Percentiles rank a stretch among this genome's conserved stretches.
These are phyloP conservation scores for Calycopis cecrops DNA, from an alignment of 1,140 invertebrate species.

Conservation along the genomic window DNA sequence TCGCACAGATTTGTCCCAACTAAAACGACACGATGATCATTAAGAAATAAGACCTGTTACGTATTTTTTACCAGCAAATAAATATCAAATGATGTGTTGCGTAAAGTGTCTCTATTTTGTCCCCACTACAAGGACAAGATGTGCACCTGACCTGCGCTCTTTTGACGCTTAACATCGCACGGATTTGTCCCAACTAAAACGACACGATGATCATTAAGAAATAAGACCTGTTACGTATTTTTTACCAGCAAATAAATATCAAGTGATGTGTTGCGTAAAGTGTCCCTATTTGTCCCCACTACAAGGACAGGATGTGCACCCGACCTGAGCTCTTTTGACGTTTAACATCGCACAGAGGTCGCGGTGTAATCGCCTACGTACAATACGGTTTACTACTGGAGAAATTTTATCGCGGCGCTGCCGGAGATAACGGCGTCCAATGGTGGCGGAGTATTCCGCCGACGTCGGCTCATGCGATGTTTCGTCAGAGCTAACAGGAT, in stretches of 20 bases:
- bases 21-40: too few species aligned
- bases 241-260: too few species aligned
- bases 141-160: too few species aligned
- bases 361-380: background rate
- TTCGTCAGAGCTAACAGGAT: slow-evolving; percentile 64
- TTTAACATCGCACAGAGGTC: background rate
- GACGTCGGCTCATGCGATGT: slow-evolving; percentile 63
- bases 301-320: background rate
- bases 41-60: too few species aligned
- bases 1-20: too few species aligned
- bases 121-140: too few species aligned
- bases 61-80: too few species aligned
- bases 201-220: too few species aligned
- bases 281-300: background rate
- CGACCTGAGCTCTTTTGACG: background rate
- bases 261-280: too few species aligned
- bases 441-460: slow-evolving; percentile 44
- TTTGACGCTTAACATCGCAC: background rate
- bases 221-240: too few species aligned
- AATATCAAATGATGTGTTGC: too few species aligned
- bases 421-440: slow-evolving; percentile 62
- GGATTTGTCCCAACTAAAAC: too few species aligned
- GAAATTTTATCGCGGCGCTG: slow-evolving; percentile 65
- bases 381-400: slow-evolving; percentile 45
- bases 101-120: background rate